phyloP scores from a whole-genome alignment of 2,888 invertebrate genomes.

The Synergus itoensis region DNA sequence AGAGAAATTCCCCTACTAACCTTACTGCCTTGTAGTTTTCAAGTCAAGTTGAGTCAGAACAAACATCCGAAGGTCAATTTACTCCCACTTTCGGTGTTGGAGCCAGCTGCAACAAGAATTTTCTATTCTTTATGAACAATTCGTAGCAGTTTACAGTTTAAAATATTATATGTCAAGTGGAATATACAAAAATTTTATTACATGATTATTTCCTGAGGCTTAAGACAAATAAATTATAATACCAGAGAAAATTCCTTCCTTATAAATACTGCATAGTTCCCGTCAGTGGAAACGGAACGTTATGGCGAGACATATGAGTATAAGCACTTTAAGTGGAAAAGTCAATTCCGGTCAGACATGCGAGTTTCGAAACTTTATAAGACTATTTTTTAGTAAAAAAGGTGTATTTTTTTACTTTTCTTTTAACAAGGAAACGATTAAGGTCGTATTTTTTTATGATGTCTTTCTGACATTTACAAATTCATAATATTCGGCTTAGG shows the following conservation, averaged over 20 bases:
- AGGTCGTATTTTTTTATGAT: no score
- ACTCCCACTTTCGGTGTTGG: not conserved
- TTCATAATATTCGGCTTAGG: not conserved
- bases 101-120: not conserved
- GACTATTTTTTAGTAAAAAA: not conserved
- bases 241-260: not conserved
- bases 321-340: not conserved
- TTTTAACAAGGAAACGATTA: no score
- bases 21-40: not conserved
- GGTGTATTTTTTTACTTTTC: no score
- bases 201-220: not conserved
- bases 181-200: not conserved
- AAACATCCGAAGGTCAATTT: not conserved
- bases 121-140: not conserved
- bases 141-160: not conserved
- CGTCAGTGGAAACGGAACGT: not conserved
- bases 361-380: not conserved
- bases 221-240: not conserved
- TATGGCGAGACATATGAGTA: not conserved
- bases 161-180: not conserved
- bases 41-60: not conserved
- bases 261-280: not conserved
- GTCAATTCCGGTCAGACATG: not conserved
- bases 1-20: not conserved
- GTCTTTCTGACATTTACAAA: no score